Base-by-base conservation (phyloP, 2,113 vertebrate genomes). In the Gymnobelideus leadbeateri region DNA sequence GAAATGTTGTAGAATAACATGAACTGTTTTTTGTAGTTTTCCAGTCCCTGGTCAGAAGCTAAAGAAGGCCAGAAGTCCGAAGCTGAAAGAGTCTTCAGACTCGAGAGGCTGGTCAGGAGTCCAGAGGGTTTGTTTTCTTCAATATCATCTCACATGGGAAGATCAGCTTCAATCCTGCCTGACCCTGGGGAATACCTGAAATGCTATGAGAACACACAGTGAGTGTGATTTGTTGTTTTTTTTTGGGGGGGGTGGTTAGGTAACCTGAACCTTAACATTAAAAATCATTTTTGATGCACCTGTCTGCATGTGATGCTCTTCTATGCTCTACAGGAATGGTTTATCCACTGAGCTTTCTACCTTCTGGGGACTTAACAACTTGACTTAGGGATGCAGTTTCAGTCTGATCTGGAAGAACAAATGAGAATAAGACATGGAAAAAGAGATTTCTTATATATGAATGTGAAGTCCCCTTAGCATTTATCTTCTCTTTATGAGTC, bases 181-280 rank as follows among this genome's bases (percentile, higher is more conserved):
- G 68, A 84, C 68, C n/a, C 19, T 43, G n/a, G 68, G n/a, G n/a
- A 84, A 84, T 43, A 84, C 7, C 68, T 84, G 68, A 84, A 84
- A 84, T 84, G 68, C 37, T 84, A 10, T 84, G 68, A 84, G n/a
- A 43, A 43, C n/a, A 84, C 68, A 43, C 68, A 84, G 68, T 84
- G 68, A 84, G 68, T 84, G 68, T 84, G 68, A 84, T 43, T 84
- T 84, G 37, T 2, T 31, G 14, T 12, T 16, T 77, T 84, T 84
- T 21, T 19, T n/a, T n/a, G n/a, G n/a, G n/a, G 55, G 61, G 37
- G 19, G 16, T 43, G 7, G 16, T 43, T 43, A 84, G n/a, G n/a
- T 84, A 84, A 84, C n/a, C n/a, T 84, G 68, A 84, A 84, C 68
- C 37, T 84, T 84, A 84, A 84, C 68, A 84, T 84, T 84, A 84